These are phyloP conservation scores for Darevskia nairensis DNA, from an alignment of 2,797 vertebrate species.

Conservation along the genomic window DNA sequence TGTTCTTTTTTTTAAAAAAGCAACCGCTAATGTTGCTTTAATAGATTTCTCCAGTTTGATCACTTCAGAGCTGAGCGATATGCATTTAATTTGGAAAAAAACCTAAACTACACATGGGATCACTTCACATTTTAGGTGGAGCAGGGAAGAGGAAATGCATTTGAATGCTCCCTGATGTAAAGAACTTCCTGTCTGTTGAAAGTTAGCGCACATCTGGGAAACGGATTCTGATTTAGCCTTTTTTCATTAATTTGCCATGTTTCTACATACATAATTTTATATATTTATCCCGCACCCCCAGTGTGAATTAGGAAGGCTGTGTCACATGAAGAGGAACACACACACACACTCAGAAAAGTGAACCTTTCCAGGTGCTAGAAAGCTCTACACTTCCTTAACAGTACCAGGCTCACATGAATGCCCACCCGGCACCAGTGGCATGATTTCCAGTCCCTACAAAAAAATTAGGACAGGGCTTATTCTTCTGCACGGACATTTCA, in stretches of 20 bases:
- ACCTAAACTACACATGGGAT: not conserved
- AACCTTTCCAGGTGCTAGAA: not conserved
- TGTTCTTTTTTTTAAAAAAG: not conserved
- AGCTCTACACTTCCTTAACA: too few relatives aligned
- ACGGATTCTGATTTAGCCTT: not conserved
- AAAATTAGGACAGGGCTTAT: not conserved
- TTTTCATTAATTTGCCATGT: too few relatives aligned
- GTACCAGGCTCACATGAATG: not conserved
- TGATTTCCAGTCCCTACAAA: not conserved
- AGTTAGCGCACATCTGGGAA: not conserved
- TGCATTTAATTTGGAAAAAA: not conserved
- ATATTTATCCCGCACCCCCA: too few relatives aligned
- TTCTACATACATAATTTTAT: too few relatives aligned
- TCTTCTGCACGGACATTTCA: not conserved
- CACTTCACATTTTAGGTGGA: not conserved
- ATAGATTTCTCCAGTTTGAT: not conserved
- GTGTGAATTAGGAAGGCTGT: not conserved
- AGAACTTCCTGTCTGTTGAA: not conserved
- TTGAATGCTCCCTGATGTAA: not conserved
- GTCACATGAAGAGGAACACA: not conserved
- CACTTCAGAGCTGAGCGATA: not conserved
- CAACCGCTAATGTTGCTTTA: not conserved
- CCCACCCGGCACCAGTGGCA: not conserved
- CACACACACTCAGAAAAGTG: not conserved
- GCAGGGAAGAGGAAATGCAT: not conserved